These are phyloP conservation scores for Stenotaenia linearis DNA, from an alignment of 2,888 invertebrate species.

Conservation along the genomic window DNA sequence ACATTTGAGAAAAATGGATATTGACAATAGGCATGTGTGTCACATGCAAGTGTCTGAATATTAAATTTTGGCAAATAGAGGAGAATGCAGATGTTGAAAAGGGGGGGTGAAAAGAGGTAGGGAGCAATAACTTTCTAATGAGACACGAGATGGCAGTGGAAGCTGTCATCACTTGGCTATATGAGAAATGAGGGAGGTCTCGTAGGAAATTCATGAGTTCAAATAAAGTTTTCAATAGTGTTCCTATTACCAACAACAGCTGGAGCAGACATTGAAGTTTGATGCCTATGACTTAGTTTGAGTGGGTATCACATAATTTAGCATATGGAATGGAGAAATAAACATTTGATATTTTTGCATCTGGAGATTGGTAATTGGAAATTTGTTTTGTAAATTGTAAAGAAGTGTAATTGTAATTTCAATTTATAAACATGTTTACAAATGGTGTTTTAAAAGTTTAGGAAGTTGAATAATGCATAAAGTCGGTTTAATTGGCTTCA, in stretches of 20 bases:
- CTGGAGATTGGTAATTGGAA: too few relatives aligned
- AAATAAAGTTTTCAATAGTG: conserved; percentile 19
- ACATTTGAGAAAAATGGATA: not conserved
- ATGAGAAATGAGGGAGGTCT: conserved; percentile 6
- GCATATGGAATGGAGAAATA: not conserved
- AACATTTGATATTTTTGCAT: not conserved
- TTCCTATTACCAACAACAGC: conserved; percentile 19
- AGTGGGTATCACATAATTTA: not conserved
- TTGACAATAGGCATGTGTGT: not conserved
- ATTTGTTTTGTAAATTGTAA: too few relatives aligned
- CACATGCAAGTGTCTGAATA: not conserved
- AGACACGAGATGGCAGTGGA: conserved; percentile 4
- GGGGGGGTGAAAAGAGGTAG: not conserved
- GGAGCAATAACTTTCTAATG: conserved; percentile 9
- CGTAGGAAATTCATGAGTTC: conserved; percentile 11
- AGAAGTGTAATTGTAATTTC: too few relatives aligned
- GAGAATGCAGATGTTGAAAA: not conserved
- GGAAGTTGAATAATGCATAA: too few relatives aligned
- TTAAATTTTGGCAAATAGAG: not conserved
- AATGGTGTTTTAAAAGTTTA: too few relatives aligned
- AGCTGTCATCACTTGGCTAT: not conserved
- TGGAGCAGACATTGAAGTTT: conserved; percentile 11
- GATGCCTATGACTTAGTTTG: not conserved
- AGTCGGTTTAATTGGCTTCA: too few relatives aligned
- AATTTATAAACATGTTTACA: too few relatives aligned